Conservation (phyloP, 2,888 invertebrate species). For the Taphrorychus bicolor region DNA sequence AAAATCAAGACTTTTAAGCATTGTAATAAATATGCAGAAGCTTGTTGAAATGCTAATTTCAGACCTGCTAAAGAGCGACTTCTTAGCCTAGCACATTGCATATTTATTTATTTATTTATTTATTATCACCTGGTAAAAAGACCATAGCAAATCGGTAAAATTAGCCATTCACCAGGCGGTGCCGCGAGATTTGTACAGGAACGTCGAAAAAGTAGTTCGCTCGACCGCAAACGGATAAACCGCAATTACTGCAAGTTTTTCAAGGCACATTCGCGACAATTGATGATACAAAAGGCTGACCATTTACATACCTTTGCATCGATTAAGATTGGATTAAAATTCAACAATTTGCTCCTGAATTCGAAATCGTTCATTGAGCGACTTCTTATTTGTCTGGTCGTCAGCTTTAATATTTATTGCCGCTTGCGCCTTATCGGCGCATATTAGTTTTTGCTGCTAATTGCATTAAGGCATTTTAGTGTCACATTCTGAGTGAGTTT, state of each 20-base stretch:
- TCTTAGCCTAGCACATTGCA: no score
- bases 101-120: no score
- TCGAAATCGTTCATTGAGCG: background rate
- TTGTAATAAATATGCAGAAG: no score
- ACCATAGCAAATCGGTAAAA: background rate
- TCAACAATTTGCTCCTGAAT: background rate
- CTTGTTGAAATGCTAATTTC: no score
- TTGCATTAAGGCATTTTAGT: no score
- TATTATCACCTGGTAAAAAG: background rate
- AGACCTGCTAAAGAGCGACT: no score
- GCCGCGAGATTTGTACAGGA: background rate
- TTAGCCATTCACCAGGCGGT: background rate
- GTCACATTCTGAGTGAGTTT: background rate
- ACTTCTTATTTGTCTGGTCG: background rate
- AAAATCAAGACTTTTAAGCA: no score
- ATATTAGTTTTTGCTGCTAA: no score
- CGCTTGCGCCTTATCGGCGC: background rate
- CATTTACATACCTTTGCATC: constrained; percentile 23
- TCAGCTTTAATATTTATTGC: background rate
- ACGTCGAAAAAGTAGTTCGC: background rate
- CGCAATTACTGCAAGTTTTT: constrained; percentile 14
- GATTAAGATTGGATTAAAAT: constrained; percentile 10
- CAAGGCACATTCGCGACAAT: constrained; percentile 7
- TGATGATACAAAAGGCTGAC: constrained; percentile 27
- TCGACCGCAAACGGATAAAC: constrained; percentile 15